Evolutionary conservation across 2,797 vertebrate species (phyloP).

Genomic region (Anomalospiza imberbis): DNA sequence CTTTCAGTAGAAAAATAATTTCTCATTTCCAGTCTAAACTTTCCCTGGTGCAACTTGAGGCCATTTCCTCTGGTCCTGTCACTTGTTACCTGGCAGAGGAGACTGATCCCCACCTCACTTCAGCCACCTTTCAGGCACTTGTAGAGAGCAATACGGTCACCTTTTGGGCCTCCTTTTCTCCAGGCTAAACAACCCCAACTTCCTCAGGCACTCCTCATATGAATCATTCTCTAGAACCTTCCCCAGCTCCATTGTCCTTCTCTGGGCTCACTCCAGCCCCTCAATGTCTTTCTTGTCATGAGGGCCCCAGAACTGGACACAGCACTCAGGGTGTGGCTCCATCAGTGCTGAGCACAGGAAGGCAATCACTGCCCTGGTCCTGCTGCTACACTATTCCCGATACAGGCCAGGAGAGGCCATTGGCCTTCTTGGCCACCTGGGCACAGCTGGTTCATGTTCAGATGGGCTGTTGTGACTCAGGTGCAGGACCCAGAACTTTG

Average conservation of each 20-base stretch:
- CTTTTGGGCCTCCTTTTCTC: not conserved
- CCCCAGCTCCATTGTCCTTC: not conserved
- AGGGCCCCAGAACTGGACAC: not conserved
- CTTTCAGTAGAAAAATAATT: not conserved
- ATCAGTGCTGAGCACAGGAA: not conserved
- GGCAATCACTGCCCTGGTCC: not conserved
- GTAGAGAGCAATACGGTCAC: not conserved
- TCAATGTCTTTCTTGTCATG: not conserved
- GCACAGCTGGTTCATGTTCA: not conserved
- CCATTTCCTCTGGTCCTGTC: not conserved
- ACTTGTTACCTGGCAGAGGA: not conserved
- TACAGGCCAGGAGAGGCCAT: not conserved
- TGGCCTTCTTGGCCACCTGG: not conserved
- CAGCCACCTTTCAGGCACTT: not conserved
- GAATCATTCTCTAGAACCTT: not conserved
- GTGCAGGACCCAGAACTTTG: not conserved
- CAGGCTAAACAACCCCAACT: not conserved
- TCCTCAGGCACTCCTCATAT: not conserved
- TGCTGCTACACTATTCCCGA: not conserved
- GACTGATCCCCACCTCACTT: too few relatives aligned
- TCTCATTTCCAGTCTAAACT: not conserved
- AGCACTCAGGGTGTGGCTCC: fast-evolving
- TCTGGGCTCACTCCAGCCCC: not conserved
- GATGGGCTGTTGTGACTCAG: not conserved
- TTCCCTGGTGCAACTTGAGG: not conserved